Base-by-base conservation (phyloP, 2,113 vertebrate genomes). In the Aix galericulata region DNA sequence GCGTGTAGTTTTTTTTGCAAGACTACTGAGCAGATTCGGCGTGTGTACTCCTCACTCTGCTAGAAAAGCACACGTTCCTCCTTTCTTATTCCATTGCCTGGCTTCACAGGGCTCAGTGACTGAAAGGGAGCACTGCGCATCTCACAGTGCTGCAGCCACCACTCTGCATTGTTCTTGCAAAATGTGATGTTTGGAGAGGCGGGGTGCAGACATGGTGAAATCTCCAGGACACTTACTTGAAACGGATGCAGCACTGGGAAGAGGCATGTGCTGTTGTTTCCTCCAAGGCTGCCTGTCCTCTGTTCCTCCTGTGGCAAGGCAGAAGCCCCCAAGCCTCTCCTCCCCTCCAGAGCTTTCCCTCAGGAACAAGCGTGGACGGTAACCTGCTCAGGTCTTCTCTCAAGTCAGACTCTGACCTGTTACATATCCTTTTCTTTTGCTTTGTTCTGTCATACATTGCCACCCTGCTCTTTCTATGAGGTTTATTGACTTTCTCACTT, bases 201-300 rank as follows among this genome's bases (percentile, higher is more conserved):
- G 13, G 17, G 29, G 32, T 32, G 55, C n/a, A 74, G 86, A 50
- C 56, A 17, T 8, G 26, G 13, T 32, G 58, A 42, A 0, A 4
- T 69, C 76, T 74, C 44, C 68, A 20, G 75, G 60, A 10, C 13
- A 25, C 26, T 36, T 59, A 40, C 17, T 82, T 82, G 13, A 15
- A 34, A 40, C 50, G 40, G 23, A 10, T 34, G 52, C 52, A 5
- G 1, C 46, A 17, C 14, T 0, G 0, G 4, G 56, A 8, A n/a
- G 64, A 40, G n/a, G 25, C 26, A 6, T 1, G 1, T n/a, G 42
- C 55, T 73, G 25, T 56, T 63, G 77, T 71, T 86, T 63, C 4
- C 1, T 75, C 25, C 62, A 22, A 11, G 53, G 14, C 55, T 0
- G 0, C 27, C 2, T 13, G 40, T 46, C 48, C 25, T 72, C 44